Evolutionary conservation across 2,113 vertebrate genomes (phyloP), one percentile per base, ranked within the genome.

Genomic region (Callocephalon fimbriatum): DNA sequence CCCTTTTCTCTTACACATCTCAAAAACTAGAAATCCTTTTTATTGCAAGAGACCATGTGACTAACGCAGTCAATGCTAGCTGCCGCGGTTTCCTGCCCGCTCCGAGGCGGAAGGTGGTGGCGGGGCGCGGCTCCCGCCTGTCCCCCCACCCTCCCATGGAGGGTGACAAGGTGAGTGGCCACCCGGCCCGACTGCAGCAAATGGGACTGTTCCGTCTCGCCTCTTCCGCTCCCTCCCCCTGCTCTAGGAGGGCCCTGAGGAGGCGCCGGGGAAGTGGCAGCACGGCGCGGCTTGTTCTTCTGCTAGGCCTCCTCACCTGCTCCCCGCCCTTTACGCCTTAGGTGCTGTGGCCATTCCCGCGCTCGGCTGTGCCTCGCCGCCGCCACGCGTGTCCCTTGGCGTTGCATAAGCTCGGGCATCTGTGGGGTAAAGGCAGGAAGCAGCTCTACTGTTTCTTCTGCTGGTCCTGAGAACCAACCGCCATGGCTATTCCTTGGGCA

Each of bases 101-200:
- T 35, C 54, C 9, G 68, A 38, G 67, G 73, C 26, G n/a, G 38
- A 17, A 7, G 44, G 50, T 35, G 59, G 23, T 26, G 10, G 50
- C 9, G 40, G 29, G 18, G 48, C 38, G n/a, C 11, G 50, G 53
- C 1, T 13, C 3, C 32, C 17, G 42, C 9, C 48, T 14, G 22
- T 26, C 18, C 10, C 15, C 16, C 9, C 12, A 40, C 12, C 32
- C 16, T 6, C 26, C 17, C 19, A 97, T 97, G 97, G 96, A 97
- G 47, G 66, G 88, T 14, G 77, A 96, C 70, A 97, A 97, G 97
- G 97, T 97, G 95, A 96, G 97, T 53, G 47, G 65, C 13, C 21
- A 9, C 20, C 12, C 32, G 12, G 48, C 44, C 35, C 6, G 25
- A 3, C 9, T 48, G 1, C 26, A 12, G 47, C 23, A 38, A 47